Conservation (phyloP, 2,113 vertebrate species). For the Chaenocephalus aceratus region DNA sequence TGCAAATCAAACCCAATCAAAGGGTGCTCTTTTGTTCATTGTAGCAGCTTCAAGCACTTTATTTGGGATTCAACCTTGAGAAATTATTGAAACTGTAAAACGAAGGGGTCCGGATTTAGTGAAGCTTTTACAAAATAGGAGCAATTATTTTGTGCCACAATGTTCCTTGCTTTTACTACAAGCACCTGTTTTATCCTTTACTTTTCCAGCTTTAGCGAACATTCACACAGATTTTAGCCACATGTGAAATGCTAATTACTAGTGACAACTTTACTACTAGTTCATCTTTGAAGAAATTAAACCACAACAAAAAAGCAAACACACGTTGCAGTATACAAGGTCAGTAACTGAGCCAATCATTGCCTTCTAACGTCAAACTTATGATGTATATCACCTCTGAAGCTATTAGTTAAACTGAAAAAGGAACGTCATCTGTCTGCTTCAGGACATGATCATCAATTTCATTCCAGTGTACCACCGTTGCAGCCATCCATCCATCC, state of each 20-base stretch:
- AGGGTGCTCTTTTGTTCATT: conserved; percentile 7
- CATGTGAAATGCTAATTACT: no score
- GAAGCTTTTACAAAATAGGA: no score
- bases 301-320: background rate
- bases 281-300: background rate
- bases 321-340: background rate
- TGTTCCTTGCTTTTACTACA: background rate
- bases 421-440: conserved; percentile 3
- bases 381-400: background rate
- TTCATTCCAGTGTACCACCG: conserved; percentile 22
- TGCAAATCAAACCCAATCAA: conserved; percentile 40
- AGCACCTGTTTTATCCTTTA: background rate
- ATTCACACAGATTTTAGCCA: background rate
- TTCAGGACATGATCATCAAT: conserved; percentile 24
- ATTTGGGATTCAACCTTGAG: conserved; percentile 17
- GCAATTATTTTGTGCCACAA: no score
- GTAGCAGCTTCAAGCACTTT: conserved; percentile 3
- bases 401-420: conserved; percentile 11
- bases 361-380: background rate
- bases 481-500: background rate
- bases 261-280: no score
- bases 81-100: background rate
- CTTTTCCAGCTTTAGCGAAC: conserved; percentile 6
- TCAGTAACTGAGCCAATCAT: background rate
- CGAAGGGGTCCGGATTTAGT: background rate